Evolutionary conservation across 2,888 invertebrate species (phyloP), one percentile per base, ranked within the genome.

Genomic region (Empis livida): DNA sequence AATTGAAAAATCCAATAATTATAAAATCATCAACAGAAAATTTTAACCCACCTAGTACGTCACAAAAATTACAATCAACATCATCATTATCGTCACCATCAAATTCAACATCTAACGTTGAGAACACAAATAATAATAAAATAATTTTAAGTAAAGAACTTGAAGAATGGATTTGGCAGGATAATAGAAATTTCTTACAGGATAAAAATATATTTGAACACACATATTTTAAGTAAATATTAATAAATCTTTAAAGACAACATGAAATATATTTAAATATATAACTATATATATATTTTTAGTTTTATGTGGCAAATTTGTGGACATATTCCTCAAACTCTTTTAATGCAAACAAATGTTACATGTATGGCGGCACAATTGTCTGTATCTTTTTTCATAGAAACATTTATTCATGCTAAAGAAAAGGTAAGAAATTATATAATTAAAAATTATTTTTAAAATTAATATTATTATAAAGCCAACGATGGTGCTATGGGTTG

Each of bases 281-380:
- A n/a, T 17, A 16, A 31, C 23, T 15, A 13, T 42, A 47, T 47
- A 38, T 23, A 44, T 52, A 43, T 49, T 65, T 67, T 10, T 62
- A 93, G 91, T 62, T 95, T 95, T 62, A 93, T 95, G 89, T 93
- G 91, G 78, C 93, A 95, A 71, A 86, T 94, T 67, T 94, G 94
- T 68, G 87, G 90, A 42, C 88, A 89, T 56, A 88, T 95, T 61
- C 93, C 94, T 5, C 90, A 90, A 66, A 90, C 91, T 0, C 72
- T 94, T 51, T 71, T 88, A 49, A 84, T 86, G 15, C 74, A 84
- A 32, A 80, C 83, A 0, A 86, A 92, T 59, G 79, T 92, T 40
- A 86, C 88, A 1, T 83, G 91, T 59, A 78, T 87, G 58, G 87
- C 90, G 0, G 87, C 91, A 1, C 82, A 92, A 57, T 73, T 95